Percentiles rank a stretch among this genome's conserved stretches.
These are phyloP conservation scores for Hiodon tergisus DNA, from an alignment of 2,113 vertebrate species.

Conservation along the genomic window DNA sequence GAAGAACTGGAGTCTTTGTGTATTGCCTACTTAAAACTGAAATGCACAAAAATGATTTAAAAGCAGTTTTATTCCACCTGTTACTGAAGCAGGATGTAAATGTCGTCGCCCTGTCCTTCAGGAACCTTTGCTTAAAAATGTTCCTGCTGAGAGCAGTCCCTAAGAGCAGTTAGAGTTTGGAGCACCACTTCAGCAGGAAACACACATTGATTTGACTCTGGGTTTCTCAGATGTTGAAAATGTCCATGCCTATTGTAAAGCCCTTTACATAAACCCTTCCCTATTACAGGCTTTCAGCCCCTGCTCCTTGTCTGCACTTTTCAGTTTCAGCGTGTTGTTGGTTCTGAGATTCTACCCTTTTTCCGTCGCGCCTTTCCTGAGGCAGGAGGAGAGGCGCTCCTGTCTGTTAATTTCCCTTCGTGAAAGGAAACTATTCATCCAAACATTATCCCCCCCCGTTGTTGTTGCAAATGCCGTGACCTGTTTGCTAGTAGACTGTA, in stretches of 20 bases:
- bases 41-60: background rate
- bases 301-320: conserved; percentile 29
- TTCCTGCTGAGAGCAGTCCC: conserved; percentile 31
- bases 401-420: too few relatives aligned
- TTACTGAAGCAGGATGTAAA: conserved; percentile 19
- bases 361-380: conserved; percentile 10
- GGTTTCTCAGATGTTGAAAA: conserved; percentile 27
- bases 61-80: background rate
- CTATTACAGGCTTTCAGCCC: conserved; percentile 34
- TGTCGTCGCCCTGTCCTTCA: conserved; percentile 7
- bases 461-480: too few relatives aligned
- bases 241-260: background rate
- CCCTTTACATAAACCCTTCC: conserved; percentile 32
- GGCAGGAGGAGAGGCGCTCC: background rate
- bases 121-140: conserved; percentile 20
- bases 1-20: too few relatives aligned
- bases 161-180: conserved; percentile 32
- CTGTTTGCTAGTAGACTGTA: too few relatives aligned
- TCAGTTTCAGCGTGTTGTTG: conserved; percentile 10
- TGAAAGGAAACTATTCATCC: too few relatives aligned
- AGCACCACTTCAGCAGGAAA: conserved; percentile 27
- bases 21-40: too few relatives aligned
- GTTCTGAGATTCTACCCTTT: background rate
- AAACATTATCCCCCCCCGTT: too few relatives aligned
- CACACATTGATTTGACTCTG: conserved; percentile 27